Evolutionary conservation across 2,888 invertebrate species (phyloP).

Genomic region (Caenorhabditis zanzibari): DNA sequence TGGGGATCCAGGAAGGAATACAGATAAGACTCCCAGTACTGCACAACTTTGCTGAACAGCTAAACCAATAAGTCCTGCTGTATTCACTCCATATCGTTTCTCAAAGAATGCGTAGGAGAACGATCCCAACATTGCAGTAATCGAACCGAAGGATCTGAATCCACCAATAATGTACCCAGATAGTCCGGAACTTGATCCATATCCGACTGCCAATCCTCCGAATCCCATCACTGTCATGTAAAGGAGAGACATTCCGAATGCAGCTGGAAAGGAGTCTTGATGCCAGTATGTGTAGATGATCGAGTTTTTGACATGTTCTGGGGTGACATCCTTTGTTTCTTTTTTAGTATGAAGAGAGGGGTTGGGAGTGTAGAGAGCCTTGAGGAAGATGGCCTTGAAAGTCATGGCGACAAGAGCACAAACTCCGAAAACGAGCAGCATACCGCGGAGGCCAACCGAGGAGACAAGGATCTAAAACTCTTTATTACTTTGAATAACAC

Average conservation of each 20-base stretch:
- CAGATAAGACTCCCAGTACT: conserved; percentile 75
- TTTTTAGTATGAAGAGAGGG: conserved; percentile 56
- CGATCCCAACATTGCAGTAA: conserved; percentile 75
- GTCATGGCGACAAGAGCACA: conserved; percentile 60
- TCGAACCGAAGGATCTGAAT: conserved; percentile 73
- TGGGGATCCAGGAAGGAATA: conserved; percentile 79
- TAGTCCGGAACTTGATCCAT: conserved; percentile 75
- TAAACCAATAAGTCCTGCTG: conserved; percentile 79
- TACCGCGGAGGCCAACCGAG: conserved; percentile 48
- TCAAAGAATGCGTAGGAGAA: conserved; percentile 77
- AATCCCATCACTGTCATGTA: conserved; percentile 81
- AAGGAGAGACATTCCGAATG: conserved; percentile 78
- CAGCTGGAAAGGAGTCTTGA: conserved; percentile 75
- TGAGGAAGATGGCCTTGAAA: conserved; percentile 64
- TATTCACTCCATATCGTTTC: conserved; percentile 72
- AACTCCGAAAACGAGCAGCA: conserved; percentile 62
- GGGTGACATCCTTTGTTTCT: conserved; percentile 12
- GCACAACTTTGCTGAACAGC: conserved; percentile 76
- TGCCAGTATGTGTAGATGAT: conserved; percentile 62
- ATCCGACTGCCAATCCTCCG: conserved; percentile 78
- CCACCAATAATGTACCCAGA: conserved; percentile 76
- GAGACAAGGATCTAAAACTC: conserved; percentile 53
- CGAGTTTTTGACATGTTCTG: neutral
- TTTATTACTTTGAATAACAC: neutral
- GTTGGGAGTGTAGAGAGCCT: conserved; percentile 50